phyloP scores from a whole-genome alignment of 30 jellyfish, hydroid and myxozoan species.

The Nemopilema nomurai region DNA sequence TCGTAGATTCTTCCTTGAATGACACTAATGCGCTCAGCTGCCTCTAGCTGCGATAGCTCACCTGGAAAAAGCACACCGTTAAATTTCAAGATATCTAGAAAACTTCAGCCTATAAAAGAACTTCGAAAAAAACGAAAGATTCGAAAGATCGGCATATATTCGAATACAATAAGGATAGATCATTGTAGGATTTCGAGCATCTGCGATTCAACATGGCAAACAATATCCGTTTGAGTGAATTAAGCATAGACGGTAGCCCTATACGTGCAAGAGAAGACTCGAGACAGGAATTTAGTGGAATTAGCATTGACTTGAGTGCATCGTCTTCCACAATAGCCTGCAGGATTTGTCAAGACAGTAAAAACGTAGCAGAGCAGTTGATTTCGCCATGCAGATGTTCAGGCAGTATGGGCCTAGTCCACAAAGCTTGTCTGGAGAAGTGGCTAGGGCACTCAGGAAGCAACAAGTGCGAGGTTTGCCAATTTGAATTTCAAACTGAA shows the following conservation, averaged over 20 bases:
- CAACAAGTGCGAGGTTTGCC: slow-evolving; percentile 82
- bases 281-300: slow-evolving; percentile 34
- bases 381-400: slow-evolving; percentile 83
- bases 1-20: slow-evolving; percentile 88
- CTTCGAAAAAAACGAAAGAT: not conserved
- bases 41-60: slow-evolving; percentile 69
- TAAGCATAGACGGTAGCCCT: not conserved
- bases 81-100: too few relatives aligned
- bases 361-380: slow-evolving; percentile 42
- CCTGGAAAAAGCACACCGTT: slow-evolving; percentile 9
- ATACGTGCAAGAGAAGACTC: slow-evolving; percentile 1
- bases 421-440: slow-evolving; percentile 76
- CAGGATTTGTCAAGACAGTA: slow-evolving; percentile 86
- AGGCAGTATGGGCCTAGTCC: slow-evolving; percentile 87
- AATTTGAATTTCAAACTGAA: slow-evolving; percentile 69
- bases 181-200: not conserved
- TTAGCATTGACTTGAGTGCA: slow-evolving; percentile 33
- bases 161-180: not conserved
- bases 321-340: slow-evolving; percentile 59
- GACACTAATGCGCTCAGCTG: slow-evolving; percentile 80
- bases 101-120: not conserved
- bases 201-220: not conserved
- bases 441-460: slow-evolving; percentile 88
- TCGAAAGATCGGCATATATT: not conserved
- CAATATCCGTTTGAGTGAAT: not conserved